These are phyloP conservation scores for Zaprionus kolodkinae DNA, from an alignment of 1,140 invertebrate genomes.

Conservation along the genomic window DNA sequence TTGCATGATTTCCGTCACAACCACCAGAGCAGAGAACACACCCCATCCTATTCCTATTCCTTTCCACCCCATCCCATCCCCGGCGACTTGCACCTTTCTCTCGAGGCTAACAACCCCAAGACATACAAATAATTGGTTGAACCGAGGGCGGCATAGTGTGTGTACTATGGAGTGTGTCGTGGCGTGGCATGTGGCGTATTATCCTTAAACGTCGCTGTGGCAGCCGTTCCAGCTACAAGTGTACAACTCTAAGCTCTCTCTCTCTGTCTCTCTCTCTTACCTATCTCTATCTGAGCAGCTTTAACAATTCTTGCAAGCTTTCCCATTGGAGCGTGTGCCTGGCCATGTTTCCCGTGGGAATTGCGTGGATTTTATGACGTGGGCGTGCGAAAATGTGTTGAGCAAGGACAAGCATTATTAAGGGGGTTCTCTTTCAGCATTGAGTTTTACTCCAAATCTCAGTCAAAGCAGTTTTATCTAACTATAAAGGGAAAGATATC, in stretches of 20 bases:
- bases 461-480: background rate
- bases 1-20: slow-evolving; percentile 74
- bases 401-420: background rate
- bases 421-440: background rate
- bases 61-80: background rate
- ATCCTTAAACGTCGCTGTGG: slow-evolving; percentile 72
- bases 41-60: too few relatives aligned
- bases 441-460: background rate
- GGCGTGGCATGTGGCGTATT: slow-evolving; percentile 59
- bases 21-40: background rate
- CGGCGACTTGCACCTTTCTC: background rate
- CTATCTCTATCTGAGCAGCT: slow-evolving; percentile 39
- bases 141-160: slow-evolving; percentile 33
- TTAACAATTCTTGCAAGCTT: slow-evolving; percentile 34
- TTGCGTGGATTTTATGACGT: slow-evolving; percentile 45
- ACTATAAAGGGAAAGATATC: too few relatives aligned
- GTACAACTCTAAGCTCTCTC: background rate
- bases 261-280: too few relatives aligned
- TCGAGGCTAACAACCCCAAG: slow-evolving; percentile 49
- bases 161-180: slow-evolving; percentile 28
- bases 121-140: slow-evolving; percentile 53
- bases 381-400: slow-evolving; percentile 64
- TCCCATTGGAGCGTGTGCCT: slow-evolving; percentile 44
- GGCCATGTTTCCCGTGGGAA: slow-evolving; percentile 69
- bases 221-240: slow-evolving; percentile 59